phyloP scores from a whole-genome alignment of 53 echinoderm and acorn worm species.

The Crossaster papposus region DNA sequence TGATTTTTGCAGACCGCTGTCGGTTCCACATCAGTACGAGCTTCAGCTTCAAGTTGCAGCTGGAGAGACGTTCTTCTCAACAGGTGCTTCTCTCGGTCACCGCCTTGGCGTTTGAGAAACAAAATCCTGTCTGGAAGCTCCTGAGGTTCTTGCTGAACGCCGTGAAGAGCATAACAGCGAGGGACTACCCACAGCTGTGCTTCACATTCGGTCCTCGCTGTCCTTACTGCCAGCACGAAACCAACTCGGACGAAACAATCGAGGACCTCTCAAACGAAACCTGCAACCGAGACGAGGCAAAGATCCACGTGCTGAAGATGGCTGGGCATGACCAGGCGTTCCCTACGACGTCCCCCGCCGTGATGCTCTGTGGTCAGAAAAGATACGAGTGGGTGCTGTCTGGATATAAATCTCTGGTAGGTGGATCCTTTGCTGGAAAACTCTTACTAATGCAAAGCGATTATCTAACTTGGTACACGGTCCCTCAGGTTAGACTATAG shows the following conservation, averaged over 20 bases:
- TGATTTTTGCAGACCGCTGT: slow-evolving; percentile 41
- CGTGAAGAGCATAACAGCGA: slow-evolving; percentile 15
- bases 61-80: slow-evolving; percentile 24
- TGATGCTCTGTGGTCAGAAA: slow-evolving; percentile 19
- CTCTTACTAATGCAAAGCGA: not conserved
- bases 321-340: slow-evolving; percentile 31
- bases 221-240: not conserved
- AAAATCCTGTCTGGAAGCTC: not conserved
- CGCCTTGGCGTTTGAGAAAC: slow-evolving; percentile 18
- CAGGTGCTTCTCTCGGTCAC: slow-evolving; percentile 47
- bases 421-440: not conserved
- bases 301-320: slow-evolving; percentile 36
- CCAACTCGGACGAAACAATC: not conserved
- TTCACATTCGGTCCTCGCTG: slow-evolving; percentile 49
- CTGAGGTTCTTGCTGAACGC: not conserved
- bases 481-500: too few species aligned
- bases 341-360: slow-evolving; percentile 7
- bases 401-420: not conserved
- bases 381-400: slow-evolving; percentile 7
- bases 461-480: too few species aligned
- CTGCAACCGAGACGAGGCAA: not conserved
- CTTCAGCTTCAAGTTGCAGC: slow-evolving; percentile 36
- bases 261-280: not conserved
- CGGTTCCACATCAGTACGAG: slow-evolving; percentile 39
- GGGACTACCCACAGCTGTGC: slow-evolving; percentile 28